phyloP scores from a whole-genome alignment of 1,140 invertebrate genomes.

The Brachionus asplanchnoidis region DNA sequence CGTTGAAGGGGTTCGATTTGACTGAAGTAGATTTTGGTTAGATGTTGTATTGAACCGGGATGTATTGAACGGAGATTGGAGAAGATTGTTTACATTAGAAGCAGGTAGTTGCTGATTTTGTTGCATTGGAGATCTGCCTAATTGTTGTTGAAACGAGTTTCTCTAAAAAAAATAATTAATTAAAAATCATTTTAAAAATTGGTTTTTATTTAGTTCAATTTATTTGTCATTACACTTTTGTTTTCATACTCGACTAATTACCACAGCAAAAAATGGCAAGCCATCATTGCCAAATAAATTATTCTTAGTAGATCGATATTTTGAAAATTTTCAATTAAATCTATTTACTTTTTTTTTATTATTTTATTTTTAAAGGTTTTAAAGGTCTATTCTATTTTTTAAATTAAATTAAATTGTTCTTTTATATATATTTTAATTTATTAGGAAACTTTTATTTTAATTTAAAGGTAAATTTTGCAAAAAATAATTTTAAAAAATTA shows the following conservation, averaged over 20 bases:
- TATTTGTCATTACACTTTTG: too few relatives aligned
- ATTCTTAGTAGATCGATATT: too few relatives aligned
- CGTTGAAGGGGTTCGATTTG: not conserved
- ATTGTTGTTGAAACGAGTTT: slow-evolving; percentile 15
- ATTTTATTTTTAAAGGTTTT: too few relatives aligned
- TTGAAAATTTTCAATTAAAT: too few relatives aligned
- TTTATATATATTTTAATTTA: too few relatives aligned
- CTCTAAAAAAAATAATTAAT: not conserved
- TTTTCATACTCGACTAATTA: too few relatives aligned
- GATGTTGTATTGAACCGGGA: not conserved
- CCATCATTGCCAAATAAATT: too few relatives aligned
- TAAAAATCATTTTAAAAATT: not conserved
- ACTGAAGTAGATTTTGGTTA: not conserved
- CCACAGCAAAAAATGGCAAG: too few relatives aligned
- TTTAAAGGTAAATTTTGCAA: not conserved
- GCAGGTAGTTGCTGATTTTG: not conserved
- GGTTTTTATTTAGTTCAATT: too few relatives aligned
- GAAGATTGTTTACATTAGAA: slow-evolving; percentile 19
- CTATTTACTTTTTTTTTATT: too few relatives aligned
- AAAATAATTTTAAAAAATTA: not conserved
- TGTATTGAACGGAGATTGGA: not conserved
- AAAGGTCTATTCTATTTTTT: too few relatives aligned
- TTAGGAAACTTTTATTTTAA: not conserved
- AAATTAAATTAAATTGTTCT: too few relatives aligned
- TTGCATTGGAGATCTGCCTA: slow-evolving; percentile 27